Evolutionary conservation across 2,797 vertebrate species (phyloP), one percentile per base, ranked within the genome.

Genomic region (Sebastes ruberrimus): DNA sequence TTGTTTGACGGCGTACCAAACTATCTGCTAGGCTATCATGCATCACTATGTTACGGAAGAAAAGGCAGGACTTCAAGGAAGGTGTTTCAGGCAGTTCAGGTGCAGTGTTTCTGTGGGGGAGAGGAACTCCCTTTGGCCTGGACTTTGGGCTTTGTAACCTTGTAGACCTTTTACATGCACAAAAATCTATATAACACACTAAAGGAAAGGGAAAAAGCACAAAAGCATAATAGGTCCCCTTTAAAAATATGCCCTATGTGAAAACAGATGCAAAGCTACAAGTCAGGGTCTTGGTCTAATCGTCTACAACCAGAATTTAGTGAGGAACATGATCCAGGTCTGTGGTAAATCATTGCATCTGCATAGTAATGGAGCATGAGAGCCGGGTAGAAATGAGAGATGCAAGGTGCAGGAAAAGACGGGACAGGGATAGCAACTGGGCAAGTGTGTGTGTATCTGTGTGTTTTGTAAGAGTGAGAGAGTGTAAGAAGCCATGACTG

Each of bases 271-370:
- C 66, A 76, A 59, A 69, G 32, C 69, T 76, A 27, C 23, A 77
- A 81, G 55, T 86, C 52, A 46, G 18, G 76, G 32, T 56, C 69
- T 62, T 74, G 16, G 30, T 62, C 32, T 71, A 78, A 70, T 74
- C 30, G 53, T 62, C 55, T 68, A 56, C 70, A 81, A 76, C 70
- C 60, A 75, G 20, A 68, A 64, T 84, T 80, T 66, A 74, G 65
- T 38, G 35, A 78, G 52, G 30, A 63, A 74, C 68, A 76, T 46
- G 65, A 77, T 83, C 70, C 49, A 55, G 61, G 63, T 75, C 59
- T 84, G 76, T 70, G 61, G 55, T 82, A 74, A 85, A 85, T 87
- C 76, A 80, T 25, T 74, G 65, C 70, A 81, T 85, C 67, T 82
- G 69, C 56, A 76, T 71, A 63, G 69, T 75, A 80, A 76, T 78